Evolutionary conservation across 2,113 vertebrate genomes (phyloP).

Genomic region (Trinectes maculatus): DNA sequence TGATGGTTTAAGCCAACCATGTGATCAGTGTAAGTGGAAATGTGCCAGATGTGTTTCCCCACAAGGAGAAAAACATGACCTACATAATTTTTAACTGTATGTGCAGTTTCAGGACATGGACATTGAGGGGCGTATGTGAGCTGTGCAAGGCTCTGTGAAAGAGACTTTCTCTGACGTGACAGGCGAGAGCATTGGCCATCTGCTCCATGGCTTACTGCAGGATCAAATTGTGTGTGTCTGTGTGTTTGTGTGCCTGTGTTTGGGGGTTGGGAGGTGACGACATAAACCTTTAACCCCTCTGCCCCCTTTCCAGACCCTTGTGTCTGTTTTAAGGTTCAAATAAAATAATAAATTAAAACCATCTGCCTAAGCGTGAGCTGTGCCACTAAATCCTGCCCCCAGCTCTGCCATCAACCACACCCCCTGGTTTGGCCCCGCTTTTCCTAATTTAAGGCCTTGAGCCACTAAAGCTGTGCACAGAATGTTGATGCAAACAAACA

Average conservation of each 20-base stretch:
- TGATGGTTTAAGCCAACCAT: constrained; percentile 54
- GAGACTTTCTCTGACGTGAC: constrained; percentile 71
- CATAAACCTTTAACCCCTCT: constrained; percentile 75
- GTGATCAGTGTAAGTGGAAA: constrained; percentile 59
- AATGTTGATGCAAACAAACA: constrained; percentile 47
- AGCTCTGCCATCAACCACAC: constrained; percentile 1
- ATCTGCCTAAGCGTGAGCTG: constrained; percentile 68
- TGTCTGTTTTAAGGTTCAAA: constrained; percentile 59
- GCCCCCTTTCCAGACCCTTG: constrained; percentile 49
- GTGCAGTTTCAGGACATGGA: constrained; percentile 64
- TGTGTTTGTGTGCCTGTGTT: constrained; percentile 20
- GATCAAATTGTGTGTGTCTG: constrained; percentile 61
- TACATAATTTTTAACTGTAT: constrained; percentile 14
- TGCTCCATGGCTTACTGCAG: constrained; percentile 75
- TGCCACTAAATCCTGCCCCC: constrained; percentile 48
- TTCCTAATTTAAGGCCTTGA: constrained; percentile 28
- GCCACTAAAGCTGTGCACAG: constrained; percentile 11
- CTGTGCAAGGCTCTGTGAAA: constrained; percentile 36
- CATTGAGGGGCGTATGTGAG: constrained; percentile 74
- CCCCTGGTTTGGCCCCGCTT: neutral
- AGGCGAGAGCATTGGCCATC: constrained; percentile 74
- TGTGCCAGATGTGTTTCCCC: constrained; percentile 63
- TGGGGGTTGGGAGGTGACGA: constrained; percentile 50
- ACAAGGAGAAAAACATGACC: constrained; percentile 36
- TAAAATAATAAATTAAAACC: constrained; percentile 77